Evolutionary conservation across 2,888 invertebrate species (phyloP).

Genomic region (Brassicogethes aeneus): DNA sequence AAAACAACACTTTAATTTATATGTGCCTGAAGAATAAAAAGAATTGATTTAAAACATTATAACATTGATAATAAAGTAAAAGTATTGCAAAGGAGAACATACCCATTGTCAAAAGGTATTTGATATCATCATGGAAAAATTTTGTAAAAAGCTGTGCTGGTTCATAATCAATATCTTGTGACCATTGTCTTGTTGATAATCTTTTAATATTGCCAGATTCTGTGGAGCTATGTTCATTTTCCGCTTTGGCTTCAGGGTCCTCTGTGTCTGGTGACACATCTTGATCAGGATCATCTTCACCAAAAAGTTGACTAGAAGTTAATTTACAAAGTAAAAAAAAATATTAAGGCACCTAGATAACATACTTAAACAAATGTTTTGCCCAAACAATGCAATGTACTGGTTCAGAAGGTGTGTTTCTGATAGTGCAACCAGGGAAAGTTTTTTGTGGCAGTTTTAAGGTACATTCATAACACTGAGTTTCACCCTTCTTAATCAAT

Average conservation of each 20-base stretch:
- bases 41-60: too few relatives aligned
- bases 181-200: slow-evolving; percentile 82
- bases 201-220: slow-evolving; percentile 44
- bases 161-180: slow-evolving; percentile 72
- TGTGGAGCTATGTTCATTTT: slow-evolving; percentile 51
- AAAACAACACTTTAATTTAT: too few relatives aligned
- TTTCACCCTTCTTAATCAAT: slow-evolving; percentile 72
- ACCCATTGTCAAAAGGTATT: slow-evolving; percentile 85
- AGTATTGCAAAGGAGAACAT: too few relatives aligned
- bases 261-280: slow-evolving; percentile 97
- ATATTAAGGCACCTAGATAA: slow-evolving; percentile 11
- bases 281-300: slow-evolving; percentile 92
- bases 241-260: slow-evolving; percentile 75
- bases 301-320: slow-evolving; percentile 80
- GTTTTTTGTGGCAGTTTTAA: slow-evolving; percentile 86
- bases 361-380: slow-evolving; percentile 94
- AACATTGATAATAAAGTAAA: too few relatives aligned
- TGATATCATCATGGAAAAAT: slow-evolving; percentile 90
- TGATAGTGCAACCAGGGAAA: slow-evolving; percentile 96
- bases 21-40: too few relatives aligned
- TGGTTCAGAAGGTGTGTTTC: slow-evolving; percentile 97
- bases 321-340: background rate
- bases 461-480: slow-evolving; percentile 96
- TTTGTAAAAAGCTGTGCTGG: slow-evolving; percentile 82
- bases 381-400: slow-evolving; percentile 99